A percentile compares a stretch with the other conserved stretches of the same genome.
phyloP scores from a whole-genome alignment of 2,888 invertebrate species.

The Orthosia gracilis region DNA sequence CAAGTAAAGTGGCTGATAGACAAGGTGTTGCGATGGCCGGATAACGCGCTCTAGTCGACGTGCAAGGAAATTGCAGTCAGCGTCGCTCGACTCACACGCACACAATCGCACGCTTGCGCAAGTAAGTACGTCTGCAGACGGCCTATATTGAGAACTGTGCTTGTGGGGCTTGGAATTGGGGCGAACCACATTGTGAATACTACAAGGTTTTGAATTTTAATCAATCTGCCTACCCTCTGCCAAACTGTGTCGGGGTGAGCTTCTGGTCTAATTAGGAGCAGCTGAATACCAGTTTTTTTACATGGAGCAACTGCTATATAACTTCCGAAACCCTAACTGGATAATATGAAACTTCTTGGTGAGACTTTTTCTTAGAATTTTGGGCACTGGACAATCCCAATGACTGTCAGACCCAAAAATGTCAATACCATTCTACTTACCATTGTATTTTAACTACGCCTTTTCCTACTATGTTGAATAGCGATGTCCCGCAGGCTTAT shows the following conservation, averaged over 20 bases:
- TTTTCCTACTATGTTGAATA: no score
- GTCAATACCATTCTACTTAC: no score
- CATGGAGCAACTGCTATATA: not conserved
- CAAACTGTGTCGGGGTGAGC: not conserved
- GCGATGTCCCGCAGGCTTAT: no score
- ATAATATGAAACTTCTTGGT: no score
- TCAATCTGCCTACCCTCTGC: not conserved
- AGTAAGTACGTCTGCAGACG: slow-evolving; percentile 3
- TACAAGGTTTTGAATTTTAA: not conserved
- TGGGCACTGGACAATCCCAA: no score
- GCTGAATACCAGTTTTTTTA: not conserved
- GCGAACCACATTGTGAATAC: slow-evolving; percentile 7
- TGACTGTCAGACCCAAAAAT: no score
- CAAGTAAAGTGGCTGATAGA: slow-evolving; percentile 39
- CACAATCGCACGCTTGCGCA: slow-evolving; percentile 31
- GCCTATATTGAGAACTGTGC: slow-evolving; percentile 52
- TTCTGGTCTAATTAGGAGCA: no score
- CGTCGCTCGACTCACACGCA: slow-evolving; percentile 40
- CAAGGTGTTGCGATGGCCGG: slow-evolving; percentile 65
- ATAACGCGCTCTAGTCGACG: slow-evolving; percentile 61
- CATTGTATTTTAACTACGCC: no score
- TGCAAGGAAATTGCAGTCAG: slow-evolving; percentile 69
- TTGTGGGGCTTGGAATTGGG: slow-evolving; percentile 43
- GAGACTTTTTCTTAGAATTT: no score
- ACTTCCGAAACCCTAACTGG: no score